Percentiles rank a stretch among this genome's conserved stretches.
These are phyloP conservation scores for Fratercula arctica DNA, from an alignment of 2,797 vertebrate genomes.

Conservation along the genomic window DNA sequence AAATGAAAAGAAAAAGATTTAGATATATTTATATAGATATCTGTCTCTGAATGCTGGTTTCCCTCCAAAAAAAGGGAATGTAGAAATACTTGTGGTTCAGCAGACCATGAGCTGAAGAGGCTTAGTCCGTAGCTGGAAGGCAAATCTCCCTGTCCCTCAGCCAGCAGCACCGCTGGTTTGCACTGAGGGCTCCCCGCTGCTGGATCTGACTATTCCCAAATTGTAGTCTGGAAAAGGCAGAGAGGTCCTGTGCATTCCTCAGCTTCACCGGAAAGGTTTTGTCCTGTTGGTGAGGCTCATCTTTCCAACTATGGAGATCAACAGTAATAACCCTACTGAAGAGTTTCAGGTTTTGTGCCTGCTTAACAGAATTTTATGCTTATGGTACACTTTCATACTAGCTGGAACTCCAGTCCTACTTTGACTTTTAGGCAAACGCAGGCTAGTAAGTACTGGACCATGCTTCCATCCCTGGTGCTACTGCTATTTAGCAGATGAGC, in stretches of 20 bases:
- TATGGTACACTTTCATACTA: background rate
- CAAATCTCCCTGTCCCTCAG: background rate
- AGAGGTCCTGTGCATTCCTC: background rate
- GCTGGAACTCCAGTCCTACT: background rate
- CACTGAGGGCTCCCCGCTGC: accelerated
- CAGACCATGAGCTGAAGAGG: background rate
- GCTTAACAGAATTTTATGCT: background rate
- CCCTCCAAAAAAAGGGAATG: background rate
- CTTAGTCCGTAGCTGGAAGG: background rate
- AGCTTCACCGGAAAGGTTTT: background rate
- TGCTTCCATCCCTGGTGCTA: background rate
- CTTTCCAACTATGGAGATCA: background rate
- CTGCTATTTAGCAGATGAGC: background rate
- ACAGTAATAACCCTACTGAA: background rate
- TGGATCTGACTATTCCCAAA: background rate
- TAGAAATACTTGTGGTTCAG: background rate
- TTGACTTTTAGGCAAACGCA: background rate
- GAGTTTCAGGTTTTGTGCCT: background rate
- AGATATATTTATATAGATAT: too few species aligned
- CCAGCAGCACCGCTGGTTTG: background rate
- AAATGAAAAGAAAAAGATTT: background rate
- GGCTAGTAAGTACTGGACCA: background rate
- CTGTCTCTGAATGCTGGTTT: background rate
- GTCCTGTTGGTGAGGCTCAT: background rate
- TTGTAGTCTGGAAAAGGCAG: background rate